Evolutionary conservation across 2,113 vertebrate species (phyloP).

Genomic region (Oreochromis spilurus): DNA sequence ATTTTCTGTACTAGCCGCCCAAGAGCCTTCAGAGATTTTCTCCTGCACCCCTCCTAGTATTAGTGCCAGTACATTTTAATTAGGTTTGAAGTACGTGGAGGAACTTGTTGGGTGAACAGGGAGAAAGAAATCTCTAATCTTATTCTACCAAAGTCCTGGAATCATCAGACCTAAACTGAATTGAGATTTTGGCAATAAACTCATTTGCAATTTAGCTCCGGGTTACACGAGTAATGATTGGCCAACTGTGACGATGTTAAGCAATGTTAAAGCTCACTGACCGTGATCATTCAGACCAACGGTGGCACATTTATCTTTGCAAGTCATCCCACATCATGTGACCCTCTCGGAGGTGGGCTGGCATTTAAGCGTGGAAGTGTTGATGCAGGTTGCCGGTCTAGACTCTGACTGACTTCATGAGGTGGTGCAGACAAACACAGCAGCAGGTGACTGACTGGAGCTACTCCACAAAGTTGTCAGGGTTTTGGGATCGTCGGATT

Average conservation of each 20-base stretch:
- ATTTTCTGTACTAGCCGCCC: not conserved
- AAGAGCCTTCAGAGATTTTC: not conserved
- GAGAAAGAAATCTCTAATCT: not conserved
- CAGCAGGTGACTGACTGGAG: not conserved
- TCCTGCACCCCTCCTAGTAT: not conserved
- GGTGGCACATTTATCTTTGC: not conserved
- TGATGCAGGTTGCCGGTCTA: not conserved
- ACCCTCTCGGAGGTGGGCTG: not conserved
- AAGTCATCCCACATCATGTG: not conserved
- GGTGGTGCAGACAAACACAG: not conserved
- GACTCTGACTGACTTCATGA: not conserved
- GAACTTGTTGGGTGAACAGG: not conserved
- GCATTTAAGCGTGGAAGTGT: not conserved
- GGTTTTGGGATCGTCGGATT: not conserved
- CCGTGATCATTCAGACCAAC: not conserved
- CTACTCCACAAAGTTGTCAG: not conserved
- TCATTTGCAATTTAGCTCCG: not conserved
- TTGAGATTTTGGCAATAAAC: not conserved
- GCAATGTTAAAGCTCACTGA: not conserved
- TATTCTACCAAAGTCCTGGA: not conserved
- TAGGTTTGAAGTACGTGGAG: not conserved
- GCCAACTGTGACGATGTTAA: rapidly evolving
- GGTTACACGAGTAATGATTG: rapidly evolving
- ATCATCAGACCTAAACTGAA: not conserved
- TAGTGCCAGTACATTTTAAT: not conserved